Percentiles rank a stretch among this genome's conserved stretches.
Evolutionary conservation across 2,888 invertebrate species (phyloP).

Genomic region (Diarsia brunnea): DNA sequence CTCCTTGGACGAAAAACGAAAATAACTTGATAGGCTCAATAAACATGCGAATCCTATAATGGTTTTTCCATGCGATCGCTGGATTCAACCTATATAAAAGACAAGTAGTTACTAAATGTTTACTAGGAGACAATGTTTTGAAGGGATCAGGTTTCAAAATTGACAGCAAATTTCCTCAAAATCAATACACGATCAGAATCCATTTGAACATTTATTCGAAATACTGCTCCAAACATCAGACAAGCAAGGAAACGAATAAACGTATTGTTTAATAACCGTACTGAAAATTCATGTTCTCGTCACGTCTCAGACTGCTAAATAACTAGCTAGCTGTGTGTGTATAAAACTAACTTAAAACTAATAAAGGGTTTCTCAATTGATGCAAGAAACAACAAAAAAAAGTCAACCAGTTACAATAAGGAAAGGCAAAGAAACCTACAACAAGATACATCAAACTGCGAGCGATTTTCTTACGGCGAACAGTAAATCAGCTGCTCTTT

Average conservation of each 20-base stretch:
- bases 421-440: slow-evolving; percentile 23
- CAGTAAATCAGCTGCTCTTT: slow-evolving; percentile 67
- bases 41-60: slow-evolving; percentile 47
- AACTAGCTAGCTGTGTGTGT: not conserved
- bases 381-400: not conserved
- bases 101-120: not conserved
- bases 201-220: not conserved
- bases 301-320: not conserved
- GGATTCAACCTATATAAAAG: not conserved
- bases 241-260: not conserved
- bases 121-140: not conserved
- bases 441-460: slow-evolving; percentile 23
- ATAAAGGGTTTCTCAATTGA: not conserved
- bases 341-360: not conserved
- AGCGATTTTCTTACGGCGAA: slow-evolving; percentile 55
- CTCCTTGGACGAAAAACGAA: slow-evolving; percentile 13
- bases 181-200: not conserved
- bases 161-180: not conserved
- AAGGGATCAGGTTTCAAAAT: not conserved
- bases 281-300: not conserved
- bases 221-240: not conserved
- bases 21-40: slow-evolving; percentile 32
- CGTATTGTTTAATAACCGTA: not conserved
- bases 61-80: not conserved
- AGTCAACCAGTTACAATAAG: not conserved